Base-by-base conservation (phyloP, 2,888 invertebrate species). In the Drosophila seclusa region DNA sequence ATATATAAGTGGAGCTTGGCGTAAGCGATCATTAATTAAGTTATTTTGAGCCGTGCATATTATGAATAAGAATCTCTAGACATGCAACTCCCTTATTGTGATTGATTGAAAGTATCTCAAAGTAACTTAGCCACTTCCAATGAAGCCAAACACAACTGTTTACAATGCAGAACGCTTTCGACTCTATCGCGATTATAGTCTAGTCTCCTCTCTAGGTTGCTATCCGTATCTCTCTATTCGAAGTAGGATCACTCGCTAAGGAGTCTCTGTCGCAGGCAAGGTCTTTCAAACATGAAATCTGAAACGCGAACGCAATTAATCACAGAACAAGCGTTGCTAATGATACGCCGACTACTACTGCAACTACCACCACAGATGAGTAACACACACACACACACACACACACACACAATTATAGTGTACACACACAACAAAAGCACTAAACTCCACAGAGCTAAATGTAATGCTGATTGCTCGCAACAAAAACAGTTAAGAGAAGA, bases 271-370 rank as follows among this genome's bases (percentile, higher is more conserved):
- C 4, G 32, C n/a, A 31, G 24, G 2, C 69, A 54, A 68, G 67
- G 67, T 36, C 48, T 67, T 21, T 48, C 10, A 11, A 34, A 34
- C 48, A 36, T 68, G 38, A 54, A 48, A 38, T 4, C 16, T 16
- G 21, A 36, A 52, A 38, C 18, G 11, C 69, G 27, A 36, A 6
- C 54, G 18, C 69, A 32, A 67, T 67, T 68, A 68, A 67, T 67
- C 69, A 68, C 34, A 27, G 36, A 32, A 21, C 55, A 49, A 67
- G 69, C 52, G 38, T 48, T 55, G 69, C 55, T 67, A 68, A 69
- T 68, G 69, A 68, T 40, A 11, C 4, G 21, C 45, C 27, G 18
- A 27, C 54, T 8, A 24, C 54, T 4, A 4, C 4, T n/a, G 4
- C 50, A 13, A n/a, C 36, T 18, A 54, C 36, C 24, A 7, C 16